Evolutionary conservation across 2,888 invertebrate species (phyloP), one percentile per base, ranked within the genome.

Genomic region (Tuberolachnus salignus): DNA sequence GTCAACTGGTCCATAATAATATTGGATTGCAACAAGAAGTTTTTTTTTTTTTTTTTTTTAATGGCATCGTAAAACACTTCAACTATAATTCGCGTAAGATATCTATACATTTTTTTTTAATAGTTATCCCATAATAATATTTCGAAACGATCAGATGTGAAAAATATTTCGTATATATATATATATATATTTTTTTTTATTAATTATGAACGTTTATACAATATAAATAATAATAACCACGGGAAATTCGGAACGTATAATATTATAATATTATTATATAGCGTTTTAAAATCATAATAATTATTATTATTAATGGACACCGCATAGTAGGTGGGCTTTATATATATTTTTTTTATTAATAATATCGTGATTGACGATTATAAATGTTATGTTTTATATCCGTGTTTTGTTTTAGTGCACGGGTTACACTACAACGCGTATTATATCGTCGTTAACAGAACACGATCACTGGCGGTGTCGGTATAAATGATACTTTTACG

Each of bases 291-390:
- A 49, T 46, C 19, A 53, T 53, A 63, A 67, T 34, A 67, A 73
- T 73, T 61, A 63, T 73, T 73, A 73, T 73, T 61, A 63, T 73
- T 73, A 63, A 73, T 42, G 63, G 73, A 34, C 34, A 34, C 34
- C 51, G 71, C 73, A 16, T 73, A 63, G 73, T 63, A 73, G 63
- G 73, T 73, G 73, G 73, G 63, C 73, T 63, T 42, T 73, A n/a
- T 57, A 11, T 70, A 14, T 57, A 46, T 70, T 70, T 44, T 57
- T 34, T 57, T 23, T 70, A 69, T 19, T 16, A 4, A 42, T 34
- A 53, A 49, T 21, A 69, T 53, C 69, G 42, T 14, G 69, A 53
- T 69, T 69, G 21, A 69, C 44, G 21, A 44, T 19, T 69, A n/a
- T 13, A 53, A 69, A 34, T 26, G 19, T 11, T 63, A 63, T 42